Evolutionary conservation across 1,140 invertebrate genomes (phyloP).

Genomic region (Ladona fulva): DNA sequence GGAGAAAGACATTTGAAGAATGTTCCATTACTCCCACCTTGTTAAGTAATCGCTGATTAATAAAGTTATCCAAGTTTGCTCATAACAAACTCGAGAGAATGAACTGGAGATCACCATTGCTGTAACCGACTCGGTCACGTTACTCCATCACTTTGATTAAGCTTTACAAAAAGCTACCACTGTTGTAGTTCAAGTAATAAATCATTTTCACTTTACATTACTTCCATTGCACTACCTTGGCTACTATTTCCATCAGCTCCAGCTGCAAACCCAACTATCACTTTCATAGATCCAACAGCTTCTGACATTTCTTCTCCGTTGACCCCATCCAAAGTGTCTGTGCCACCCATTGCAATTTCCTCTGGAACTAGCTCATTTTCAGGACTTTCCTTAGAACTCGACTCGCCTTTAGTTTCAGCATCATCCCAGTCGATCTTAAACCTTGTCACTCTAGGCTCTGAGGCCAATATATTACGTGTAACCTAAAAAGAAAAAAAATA

Average conservation of each 20-base stretch:
- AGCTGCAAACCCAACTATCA: neutral
- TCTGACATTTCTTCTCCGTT: neutral
- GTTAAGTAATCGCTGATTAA: too few species aligned
- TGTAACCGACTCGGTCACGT: too few species aligned
- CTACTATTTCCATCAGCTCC: neutral
- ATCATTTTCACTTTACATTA: neutral
- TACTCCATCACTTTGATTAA: too few species aligned
- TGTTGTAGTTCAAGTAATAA: too few species aligned
- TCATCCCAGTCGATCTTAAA: conserved; percentile 96
- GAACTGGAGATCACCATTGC: too few species aligned
- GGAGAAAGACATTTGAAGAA: too few species aligned
- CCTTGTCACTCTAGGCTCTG: conserved; percentile 87
- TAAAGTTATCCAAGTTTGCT: too few species aligned
- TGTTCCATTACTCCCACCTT: too few species aligned
- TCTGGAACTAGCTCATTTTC: neutral
- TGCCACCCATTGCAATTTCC: neutral
- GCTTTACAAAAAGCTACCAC: too few species aligned
- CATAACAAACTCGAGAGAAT: too few species aligned
- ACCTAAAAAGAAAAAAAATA: conserved; percentile 45
- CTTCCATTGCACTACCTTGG: neutral
- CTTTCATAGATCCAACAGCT: conserved; percentile 1
- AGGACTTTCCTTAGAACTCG: neutral
- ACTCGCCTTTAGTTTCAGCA: neutral
- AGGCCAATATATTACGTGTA: conserved; percentile 85
- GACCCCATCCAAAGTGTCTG: neutral